Evolutionary conservation across 1,140 invertebrate species (phyloP).

Genomic region (Hypothenemus hampei): DNA sequence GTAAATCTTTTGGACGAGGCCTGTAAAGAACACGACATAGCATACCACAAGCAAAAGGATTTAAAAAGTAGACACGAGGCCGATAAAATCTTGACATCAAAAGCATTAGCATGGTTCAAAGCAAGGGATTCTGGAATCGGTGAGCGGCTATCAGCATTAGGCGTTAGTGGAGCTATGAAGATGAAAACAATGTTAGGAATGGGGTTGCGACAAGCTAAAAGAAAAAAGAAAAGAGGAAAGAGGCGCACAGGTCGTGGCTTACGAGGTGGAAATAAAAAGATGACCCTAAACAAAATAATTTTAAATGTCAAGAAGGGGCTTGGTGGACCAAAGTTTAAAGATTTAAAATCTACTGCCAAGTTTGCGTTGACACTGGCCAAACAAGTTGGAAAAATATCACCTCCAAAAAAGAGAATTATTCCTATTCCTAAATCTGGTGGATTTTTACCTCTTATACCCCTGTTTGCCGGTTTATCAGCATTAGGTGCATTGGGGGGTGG

Average conservation of each 20-base stretch:
- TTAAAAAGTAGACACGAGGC: not conserved
- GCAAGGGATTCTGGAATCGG: conserved; percentile 38
- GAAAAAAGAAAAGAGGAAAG: conserved; percentile 35
- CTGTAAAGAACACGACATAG: conserved; percentile 4
- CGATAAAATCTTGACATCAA: not conserved
- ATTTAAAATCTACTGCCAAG: no score
- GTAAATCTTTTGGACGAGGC: not conserved
- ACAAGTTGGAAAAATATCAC: no score
- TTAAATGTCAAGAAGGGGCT: conserved; percentile 34
- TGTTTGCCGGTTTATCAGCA: no score
- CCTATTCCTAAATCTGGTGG: no score
- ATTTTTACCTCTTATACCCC: no score
- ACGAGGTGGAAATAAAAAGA: conserved; percentile 34
- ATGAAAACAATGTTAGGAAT: conserved; percentile 40
- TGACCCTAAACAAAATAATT: conserved; percentile 43
- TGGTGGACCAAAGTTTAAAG: no score
- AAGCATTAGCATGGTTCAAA: conserved; percentile 28
- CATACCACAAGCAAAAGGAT: not conserved
- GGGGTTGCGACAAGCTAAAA: conserved; percentile 38
- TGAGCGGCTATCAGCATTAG: conserved; percentile 40
- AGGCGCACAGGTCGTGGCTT: conserved; percentile 40
- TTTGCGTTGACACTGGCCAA: no score
- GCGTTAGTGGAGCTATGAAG: conserved; percentile 39
- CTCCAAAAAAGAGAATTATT: no score
- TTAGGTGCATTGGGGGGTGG: no score